These are phyloP conservation scores for Acridotheres tristis DNA, from an alignment of 2,797 vertebrate genomes.

Conservation along the genomic window DNA sequence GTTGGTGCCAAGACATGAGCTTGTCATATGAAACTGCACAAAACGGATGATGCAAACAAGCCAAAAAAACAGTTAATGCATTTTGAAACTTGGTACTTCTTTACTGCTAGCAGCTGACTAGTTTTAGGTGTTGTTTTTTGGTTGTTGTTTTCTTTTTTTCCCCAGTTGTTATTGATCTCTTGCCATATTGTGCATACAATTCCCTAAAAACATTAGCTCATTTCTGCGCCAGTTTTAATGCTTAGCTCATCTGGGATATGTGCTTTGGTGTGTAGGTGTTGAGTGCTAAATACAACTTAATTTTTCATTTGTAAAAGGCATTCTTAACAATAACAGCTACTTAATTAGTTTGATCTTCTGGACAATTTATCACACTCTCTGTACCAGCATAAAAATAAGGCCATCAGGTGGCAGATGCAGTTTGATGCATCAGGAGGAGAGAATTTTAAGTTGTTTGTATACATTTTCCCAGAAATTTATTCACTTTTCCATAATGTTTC, in stretches of 20 bases:
- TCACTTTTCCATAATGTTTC: conserved; percentile 3
- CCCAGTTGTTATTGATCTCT: conserved; percentile 57
- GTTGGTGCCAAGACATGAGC: not conserved
- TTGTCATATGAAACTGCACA: not conserved
- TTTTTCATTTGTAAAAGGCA: conserved; percentile 61
- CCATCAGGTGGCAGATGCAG: not conserved
- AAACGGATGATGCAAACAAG: not conserved
- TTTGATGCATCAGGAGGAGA: not conserved
- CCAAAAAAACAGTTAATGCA: conserved; percentile 45
- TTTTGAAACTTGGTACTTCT: conserved; percentile 56
- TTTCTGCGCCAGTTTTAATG: conserved; percentile 55
- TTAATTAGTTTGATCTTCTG: conserved; percentile 56
- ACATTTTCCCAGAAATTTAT: not conserved
- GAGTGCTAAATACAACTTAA: conserved; percentile 66
- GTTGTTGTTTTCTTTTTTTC: not conserved
- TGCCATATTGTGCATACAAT: conserved; percentile 68
- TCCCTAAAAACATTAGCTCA: conserved; percentile 74
- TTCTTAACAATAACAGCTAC: conserved; percentile 37
- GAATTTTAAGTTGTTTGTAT: not conserved
- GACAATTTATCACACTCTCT: not conserved
- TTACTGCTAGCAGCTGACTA: conserved; percentile 65
- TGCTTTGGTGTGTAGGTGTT: conserved; percentile 67
- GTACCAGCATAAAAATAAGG: not conserved
- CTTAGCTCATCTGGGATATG: conserved; percentile 72
- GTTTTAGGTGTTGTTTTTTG: not conserved